Conservation (phyloP, 2,888 invertebrate genomes). For the Myathropa florea region DNA sequence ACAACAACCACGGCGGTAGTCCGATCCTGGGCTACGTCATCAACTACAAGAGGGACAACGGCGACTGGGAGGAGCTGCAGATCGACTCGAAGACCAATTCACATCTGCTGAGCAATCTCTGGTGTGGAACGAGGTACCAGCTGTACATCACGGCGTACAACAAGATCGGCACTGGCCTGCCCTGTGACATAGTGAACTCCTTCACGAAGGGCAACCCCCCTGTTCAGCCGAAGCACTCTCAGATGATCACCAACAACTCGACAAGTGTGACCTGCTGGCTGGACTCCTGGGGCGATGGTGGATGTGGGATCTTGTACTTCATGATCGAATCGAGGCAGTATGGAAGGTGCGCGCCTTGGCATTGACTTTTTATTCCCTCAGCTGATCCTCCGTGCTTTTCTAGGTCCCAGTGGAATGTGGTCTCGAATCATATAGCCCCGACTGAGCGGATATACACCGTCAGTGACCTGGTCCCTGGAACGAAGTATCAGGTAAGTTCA, state of each 20-base stretch:
- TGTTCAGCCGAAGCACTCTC: slow-evolving; percentile 89
- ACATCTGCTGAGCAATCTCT: slow-evolving; percentile 89
- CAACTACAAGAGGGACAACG: slow-evolving; percentile 93
- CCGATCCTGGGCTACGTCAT: slow-evolving; percentile 92
- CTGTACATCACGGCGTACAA: slow-evolving; percentile 95
- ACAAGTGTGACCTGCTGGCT: slow-evolving; percentile 93
- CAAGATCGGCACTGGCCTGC: slow-evolving; percentile 92
- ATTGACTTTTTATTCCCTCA: not conserved
- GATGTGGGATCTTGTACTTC: slow-evolving; percentile 92
- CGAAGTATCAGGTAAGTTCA: slow-evolving; percentile 83
- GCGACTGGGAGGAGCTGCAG: slow-evolving; percentile 95
- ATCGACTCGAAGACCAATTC: slow-evolving; percentile 90
- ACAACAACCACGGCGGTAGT: slow-evolving; percentile 91
- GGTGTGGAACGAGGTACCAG: slow-evolving; percentile 94
- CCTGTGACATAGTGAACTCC: slow-evolving; percentile 93
- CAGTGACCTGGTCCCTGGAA: slow-evolving; percentile 88
- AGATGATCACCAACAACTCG: slow-evolving; percentile 91
- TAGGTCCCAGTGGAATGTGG: slow-evolving; percentile 86
- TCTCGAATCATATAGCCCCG: slow-evolving; percentile 90
- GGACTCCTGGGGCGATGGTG: slow-evolving; percentile 94
- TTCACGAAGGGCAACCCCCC: slow-evolving; percentile 91
- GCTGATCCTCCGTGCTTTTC: not conserved
- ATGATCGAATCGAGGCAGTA: slow-evolving; percentile 89
- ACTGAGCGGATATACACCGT: slow-evolving; percentile 91
- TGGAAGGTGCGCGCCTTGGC: slow-evolving; percentile 73